Conservation (phyloP, 2,888 invertebrate genomes). For the Galerucella calmariensis region DNA sequence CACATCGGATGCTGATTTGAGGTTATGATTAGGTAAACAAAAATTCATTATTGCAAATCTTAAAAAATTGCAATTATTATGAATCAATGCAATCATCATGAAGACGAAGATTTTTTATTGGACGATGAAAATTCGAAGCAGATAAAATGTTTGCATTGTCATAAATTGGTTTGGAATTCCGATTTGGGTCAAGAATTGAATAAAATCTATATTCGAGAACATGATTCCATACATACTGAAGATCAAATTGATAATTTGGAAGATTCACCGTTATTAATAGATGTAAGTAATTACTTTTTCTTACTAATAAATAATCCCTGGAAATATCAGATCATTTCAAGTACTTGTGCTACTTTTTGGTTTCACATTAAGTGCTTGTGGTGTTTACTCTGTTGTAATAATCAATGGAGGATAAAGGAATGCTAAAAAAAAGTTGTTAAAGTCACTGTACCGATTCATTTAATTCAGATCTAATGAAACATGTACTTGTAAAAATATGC, state of each 20-base stretch:
- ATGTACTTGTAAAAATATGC: neutral
- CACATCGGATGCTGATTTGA: neutral
- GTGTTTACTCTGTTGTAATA: neutral
- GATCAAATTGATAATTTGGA: slow-evolving; percentile 55
- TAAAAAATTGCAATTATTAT: slow-evolving; percentile 20
- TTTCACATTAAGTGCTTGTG: neutral
- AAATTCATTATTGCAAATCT: neutral
- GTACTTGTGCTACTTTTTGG: neutral
- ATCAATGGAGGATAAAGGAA: neutral
- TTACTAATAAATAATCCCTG: too few relatives aligned
- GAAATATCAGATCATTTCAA: neutral
- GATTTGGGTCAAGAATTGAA: slow-evolving; percentile 32
- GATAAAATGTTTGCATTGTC: slow-evolving; percentile 46
- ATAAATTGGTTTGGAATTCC: slow-evolving; percentile 32
- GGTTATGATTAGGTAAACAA: slow-evolving; percentile 16
- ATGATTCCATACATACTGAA: slow-evolving; percentile 42
- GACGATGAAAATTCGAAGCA: slow-evolving; percentile 59
- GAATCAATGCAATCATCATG: slow-evolving; percentile 38
- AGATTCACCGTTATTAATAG: slow-evolving; percentile 62
- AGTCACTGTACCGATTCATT: neutral
- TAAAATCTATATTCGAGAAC: slow-evolving; percentile 26
- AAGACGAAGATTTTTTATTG: slow-evolving; percentile 59
- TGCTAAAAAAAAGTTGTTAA: neutral
- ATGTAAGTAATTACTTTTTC: slow-evolving; percentile 52
- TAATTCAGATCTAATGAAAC: neutral